Base-by-base conservation (phyloP, 2,888 invertebrate species). In the Julus scandinavius region DNA sequence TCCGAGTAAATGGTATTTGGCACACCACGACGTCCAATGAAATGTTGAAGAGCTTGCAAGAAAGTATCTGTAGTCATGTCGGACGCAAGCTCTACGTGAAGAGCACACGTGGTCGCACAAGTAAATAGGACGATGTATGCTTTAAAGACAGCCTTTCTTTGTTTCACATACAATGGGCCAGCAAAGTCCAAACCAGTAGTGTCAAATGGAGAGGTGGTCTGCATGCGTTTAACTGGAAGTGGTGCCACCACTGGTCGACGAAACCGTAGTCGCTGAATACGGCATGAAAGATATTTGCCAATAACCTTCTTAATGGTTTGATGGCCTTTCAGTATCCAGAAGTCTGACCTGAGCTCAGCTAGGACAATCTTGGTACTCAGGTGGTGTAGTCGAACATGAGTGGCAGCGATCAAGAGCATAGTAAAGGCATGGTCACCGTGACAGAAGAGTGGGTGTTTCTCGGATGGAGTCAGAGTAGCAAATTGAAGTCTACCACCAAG, bases 311-410 rank as follows among this genome's bases (percentile, higher is more conserved):
- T 88, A 11, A 90, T 80, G 15, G 88, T 41, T 40, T 87, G 88
- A 38, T 88, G 86, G 11, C 88, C 89, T n/a, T 86, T n/a, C 17
- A 87, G 50, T 38, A 90, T 89, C 89, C 89, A 90, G 63, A 54
- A 89, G 15, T 87, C 84, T 29, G 89, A 88, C 15, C 89, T 87
- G n/a, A 90, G 50, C 13, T 45, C 45, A 15, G 86, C 87, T 83
- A 90, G 84, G 29, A 88, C 87, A 29, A 87, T 50, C 38, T 88
- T 85, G 38, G 88, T 84, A 58, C 89, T 89, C 15, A 88, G 89
- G 86, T 90, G 29, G 50, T 72, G 38, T 29, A 80, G 13, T 3
- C 58, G 58, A 15, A 40, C 38, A 45, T 87, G 87, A 38, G 87
- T 63, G 1, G 54, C 38, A 2, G 38, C 6, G 13, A 63, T 72